Percentiles rank a stretch among this genome's conserved stretches.
Evolutionary conservation across 2,113 vertebrate species (phyloP).

Genomic region (Cisticola juncidis): DNA sequence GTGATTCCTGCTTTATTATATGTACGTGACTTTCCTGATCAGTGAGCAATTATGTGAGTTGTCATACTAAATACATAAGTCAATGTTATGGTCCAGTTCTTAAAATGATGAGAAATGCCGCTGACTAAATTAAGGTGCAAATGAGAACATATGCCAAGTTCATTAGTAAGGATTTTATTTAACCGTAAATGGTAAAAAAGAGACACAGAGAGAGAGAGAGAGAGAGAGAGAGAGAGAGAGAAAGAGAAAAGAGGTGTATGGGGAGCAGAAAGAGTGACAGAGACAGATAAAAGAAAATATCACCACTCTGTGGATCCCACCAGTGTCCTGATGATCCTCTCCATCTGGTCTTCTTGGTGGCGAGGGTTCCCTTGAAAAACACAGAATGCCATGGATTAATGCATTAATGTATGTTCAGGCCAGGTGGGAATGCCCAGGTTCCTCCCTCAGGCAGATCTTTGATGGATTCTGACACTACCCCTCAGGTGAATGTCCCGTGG

Average conservation of each 20-base stretch:
- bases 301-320: rapidly evolving
- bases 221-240: not conserved
- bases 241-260: not conserved
- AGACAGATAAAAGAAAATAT: not conserved
- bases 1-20: not conserved
- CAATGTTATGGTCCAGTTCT: not conserved
- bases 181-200: not conserved
- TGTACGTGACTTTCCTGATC: not conserved
- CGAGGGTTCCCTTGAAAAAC: not conserved
- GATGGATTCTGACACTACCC: not conserved
- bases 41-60: not conserved
- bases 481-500: rapidly evolving
- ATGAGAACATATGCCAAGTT: not conserved
- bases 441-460: not conserved
- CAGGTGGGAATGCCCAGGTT: not conserved
- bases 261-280: not conserved
- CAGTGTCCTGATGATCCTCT: rapidly evolving
- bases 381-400: not conserved
- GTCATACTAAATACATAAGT: not conserved
- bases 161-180: not conserved
- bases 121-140: not conserved
- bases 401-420: not conserved
- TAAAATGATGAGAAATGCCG: not conserved
- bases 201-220: not conserved
- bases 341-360: not conserved